phyloP scores from a whole-genome alignment of 53 echinoderm and acorn worm species.

The Paracentrotus lividus region DNA sequence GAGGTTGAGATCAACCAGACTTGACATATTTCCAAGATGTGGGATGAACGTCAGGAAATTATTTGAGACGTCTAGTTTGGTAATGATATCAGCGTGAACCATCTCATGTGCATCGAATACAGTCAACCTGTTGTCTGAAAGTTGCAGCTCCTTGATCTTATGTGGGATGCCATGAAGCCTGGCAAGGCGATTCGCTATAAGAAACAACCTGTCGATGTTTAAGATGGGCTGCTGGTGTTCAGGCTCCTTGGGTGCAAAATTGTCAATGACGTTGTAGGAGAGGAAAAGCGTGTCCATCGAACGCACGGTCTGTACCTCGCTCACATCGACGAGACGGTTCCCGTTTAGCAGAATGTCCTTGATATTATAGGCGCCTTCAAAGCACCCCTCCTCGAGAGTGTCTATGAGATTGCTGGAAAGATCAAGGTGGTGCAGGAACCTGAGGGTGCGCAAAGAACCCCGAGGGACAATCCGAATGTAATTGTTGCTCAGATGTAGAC shows the following conservation, averaged over 20 bases:
- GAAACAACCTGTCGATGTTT: neutral
- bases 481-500: constrained; percentile 2
- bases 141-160: neutral
- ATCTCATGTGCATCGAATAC: constrained; percentile 36
- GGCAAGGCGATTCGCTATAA: neutral
- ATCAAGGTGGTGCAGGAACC: neutral
- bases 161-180: neutral
- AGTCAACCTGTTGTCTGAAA: neutral
- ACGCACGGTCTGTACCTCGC: neutral
- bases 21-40: constrained; percentile 1
- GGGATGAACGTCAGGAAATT: constrained; percentile 27
- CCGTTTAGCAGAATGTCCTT: neutral
- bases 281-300: neutral
- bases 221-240: neutral
- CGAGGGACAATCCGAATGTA: neutral
- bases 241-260: neutral
- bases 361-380: neutral
- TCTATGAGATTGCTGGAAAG: neutral
- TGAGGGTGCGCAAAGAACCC: neutral
- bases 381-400: constrained; percentile 20
- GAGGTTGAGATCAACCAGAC: neutral
- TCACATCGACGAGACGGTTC: neutral
- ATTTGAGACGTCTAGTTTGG: neutral
- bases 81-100: neutral
- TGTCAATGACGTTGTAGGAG: neutral